These are phyloP conservation scores for Lithosia quadra DNA, from an alignment of 2,888 invertebrate genomes.

Conservation along the genomic window DNA sequence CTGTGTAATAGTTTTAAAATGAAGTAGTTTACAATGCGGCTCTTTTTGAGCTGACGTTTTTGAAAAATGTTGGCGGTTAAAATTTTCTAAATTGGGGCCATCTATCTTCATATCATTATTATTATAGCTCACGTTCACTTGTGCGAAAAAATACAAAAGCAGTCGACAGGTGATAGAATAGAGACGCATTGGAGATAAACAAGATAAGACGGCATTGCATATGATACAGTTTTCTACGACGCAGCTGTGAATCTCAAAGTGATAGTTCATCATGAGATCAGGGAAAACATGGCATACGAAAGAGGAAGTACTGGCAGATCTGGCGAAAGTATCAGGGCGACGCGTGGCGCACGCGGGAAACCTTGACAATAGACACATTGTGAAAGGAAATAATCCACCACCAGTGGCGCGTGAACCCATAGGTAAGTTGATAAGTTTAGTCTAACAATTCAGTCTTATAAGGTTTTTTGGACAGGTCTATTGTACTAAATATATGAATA, in stretches of 20 bases:
- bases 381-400: constrained; percentile 65
- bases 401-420: constrained; percentile 48
- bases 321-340: constrained; percentile 58
- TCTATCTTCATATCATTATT: not conserved
- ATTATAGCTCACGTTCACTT: not conserved
- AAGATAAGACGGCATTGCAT: not conserved
- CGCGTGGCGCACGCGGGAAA: constrained; percentile 23
- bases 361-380: constrained; percentile 56
- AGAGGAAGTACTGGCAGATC: constrained; percentile 65
- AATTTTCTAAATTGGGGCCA: not conserved
- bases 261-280: constrained; percentile 26
- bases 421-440: constrained; percentile 46
- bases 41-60: not conserved
- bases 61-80: not conserved
- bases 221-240: not conserved
- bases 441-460: not conserved
- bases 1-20: not conserved
- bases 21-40: not conserved
- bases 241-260: not conserved
- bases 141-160: not conserved
- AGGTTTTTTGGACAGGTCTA: too few relatives aligned
- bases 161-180: not conserved
- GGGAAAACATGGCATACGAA: constrained; percentile 60
- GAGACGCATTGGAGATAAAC: not conserved
- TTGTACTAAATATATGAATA: too few relatives aligned